A percentile compares a stretch with the other conserved stretches of the same genome.
Evolutionary conservation across 2,113 vertebrate species (phyloP).

Genomic region (Anseranas semipalmata): DNA sequence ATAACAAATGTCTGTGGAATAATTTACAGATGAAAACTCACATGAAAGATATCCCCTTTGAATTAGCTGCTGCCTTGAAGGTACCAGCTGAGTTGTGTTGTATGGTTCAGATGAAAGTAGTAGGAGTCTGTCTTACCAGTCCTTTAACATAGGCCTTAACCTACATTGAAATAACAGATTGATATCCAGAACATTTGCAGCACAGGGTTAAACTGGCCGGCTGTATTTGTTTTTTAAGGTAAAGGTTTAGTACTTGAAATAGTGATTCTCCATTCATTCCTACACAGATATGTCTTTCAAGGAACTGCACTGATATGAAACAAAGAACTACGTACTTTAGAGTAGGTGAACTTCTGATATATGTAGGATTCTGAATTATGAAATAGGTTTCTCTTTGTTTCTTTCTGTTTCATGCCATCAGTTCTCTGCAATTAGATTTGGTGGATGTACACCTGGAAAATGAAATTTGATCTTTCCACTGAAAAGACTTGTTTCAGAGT

Average conservation of each 20-base stretch:
- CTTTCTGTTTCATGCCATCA: constrained; percentile 7
- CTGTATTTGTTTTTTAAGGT: not conserved
- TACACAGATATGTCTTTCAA: not conserved
- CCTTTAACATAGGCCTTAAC: not conserved
- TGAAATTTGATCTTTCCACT: constrained; percentile 33
- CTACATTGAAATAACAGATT: not conserved
- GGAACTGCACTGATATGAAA: not conserved
- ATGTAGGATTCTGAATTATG: not conserved
- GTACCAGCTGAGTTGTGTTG: not conserved
- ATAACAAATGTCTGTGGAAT: not conserved
- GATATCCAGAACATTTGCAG: not conserved
- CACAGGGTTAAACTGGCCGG: not conserved
- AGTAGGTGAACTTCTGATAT: not conserved
- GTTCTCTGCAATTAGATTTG: constrained; percentile 29
- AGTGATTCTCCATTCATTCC: not conserved
- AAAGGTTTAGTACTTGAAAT: not conserved
- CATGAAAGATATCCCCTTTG: not conserved
- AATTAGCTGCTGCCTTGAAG: not conserved
- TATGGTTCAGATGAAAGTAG: not conserved
- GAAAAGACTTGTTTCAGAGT: not conserved
- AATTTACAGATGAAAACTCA: not conserved
- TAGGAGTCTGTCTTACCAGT: not conserved
- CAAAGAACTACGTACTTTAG: not conserved
- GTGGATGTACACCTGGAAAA: not conserved
- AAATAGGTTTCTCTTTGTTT: constrained; percentile 22